These are phyloP conservation scores for Hirtodrosophila cameraria DNA, from an alignment of 2,888 invertebrate species.

Conservation along the genomic window DNA sequence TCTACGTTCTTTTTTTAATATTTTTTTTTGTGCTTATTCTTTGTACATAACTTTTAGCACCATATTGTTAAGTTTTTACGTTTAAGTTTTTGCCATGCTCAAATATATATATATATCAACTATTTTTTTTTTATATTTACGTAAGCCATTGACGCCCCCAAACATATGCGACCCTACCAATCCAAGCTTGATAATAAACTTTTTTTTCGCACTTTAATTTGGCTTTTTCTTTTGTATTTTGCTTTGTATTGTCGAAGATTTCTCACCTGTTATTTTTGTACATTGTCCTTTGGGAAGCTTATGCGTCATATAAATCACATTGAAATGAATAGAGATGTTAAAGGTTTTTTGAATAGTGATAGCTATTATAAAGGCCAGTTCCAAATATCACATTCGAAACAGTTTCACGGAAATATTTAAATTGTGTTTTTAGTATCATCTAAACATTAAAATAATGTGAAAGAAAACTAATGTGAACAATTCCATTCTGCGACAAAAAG, in stretches of 20 bases:
- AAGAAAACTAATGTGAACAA: too few relatives aligned
- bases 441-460: too few relatives aligned
- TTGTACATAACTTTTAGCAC: constrained; percentile 59
- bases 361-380: too few relatives aligned
- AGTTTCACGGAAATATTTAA: too few relatives aligned
- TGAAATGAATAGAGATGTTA: too few relatives aligned
- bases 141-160: constrained; percentile 12
- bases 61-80: constrained; percentile 61
- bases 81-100: constrained; percentile 34
- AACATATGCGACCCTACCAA: background rate
- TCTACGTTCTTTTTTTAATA: too few relatives aligned
- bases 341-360: too few relatives aligned
- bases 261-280: background rate
- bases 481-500: too few relatives aligned
- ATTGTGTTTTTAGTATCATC: too few relatives aligned
- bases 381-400: too few relatives aligned
- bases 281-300: background rate
- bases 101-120: constrained; percentile 12
- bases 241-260: background rate
- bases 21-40: constrained; percentile 22
- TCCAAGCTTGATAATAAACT: constrained; percentile 77
- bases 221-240: constrained; percentile 19
- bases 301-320: too few relatives aligned
- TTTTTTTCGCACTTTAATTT: constrained; percentile 59
- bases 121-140: constrained; percentile 31